Base-by-base conservation (phyloP, 2,888 invertebrate genomes). In the Miltochrista miniata region DNA sequence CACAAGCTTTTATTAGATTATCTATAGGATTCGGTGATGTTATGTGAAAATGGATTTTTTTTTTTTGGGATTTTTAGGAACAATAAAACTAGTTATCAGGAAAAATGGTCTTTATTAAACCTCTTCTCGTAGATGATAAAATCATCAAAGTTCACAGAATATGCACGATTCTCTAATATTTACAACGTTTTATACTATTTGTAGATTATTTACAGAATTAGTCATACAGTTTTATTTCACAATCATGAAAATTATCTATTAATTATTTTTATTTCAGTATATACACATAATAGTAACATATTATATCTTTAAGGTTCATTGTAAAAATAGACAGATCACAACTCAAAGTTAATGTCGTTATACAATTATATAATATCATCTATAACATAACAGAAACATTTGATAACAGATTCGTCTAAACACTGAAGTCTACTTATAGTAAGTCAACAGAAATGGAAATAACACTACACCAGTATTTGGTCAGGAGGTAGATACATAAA, bases 41-140 rank as follows among this genome's bases (percentile, higher is more conserved):
- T n/a, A n/a, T n/a, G n/a, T n/a, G n/a, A n/a, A n/a, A n/a, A n/a
- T n/a, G n/a, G n/a, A n/a, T n/a, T n/a, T n/a, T n/a, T n/a, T n/a
- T n/a, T n/a, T n/a, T n/a, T n/a, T n/a, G n/a, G n/a, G n/a, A n/a
- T n/a, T 24, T 24, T 24, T 24, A 2, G 18, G 18, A 24, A 2
- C 2, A 24, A 24, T 24, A 76, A 71, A 79, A 68, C 46, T 43
- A 45, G 14, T 1, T 11, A 67, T 74, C 81, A 78, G 79, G 83
- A 83, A 87, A n/a, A 85, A 79, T 82, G 82, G 82, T 80, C 78
- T 87, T 87, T 87, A 87, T 80, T 88, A 79, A 85, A 87, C 84
- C 81, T 83, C 73, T 70, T 64, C 73, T 31, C 72, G 70, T 53
- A 59, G 77, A 72, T 78, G 78, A 77, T 60, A 67, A 49, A 61